Evolutionary conservation across 2,888 invertebrate genomes (phyloP), one percentile per base, ranked within the genome.

Genomic region (Villa cingulata): DNA sequence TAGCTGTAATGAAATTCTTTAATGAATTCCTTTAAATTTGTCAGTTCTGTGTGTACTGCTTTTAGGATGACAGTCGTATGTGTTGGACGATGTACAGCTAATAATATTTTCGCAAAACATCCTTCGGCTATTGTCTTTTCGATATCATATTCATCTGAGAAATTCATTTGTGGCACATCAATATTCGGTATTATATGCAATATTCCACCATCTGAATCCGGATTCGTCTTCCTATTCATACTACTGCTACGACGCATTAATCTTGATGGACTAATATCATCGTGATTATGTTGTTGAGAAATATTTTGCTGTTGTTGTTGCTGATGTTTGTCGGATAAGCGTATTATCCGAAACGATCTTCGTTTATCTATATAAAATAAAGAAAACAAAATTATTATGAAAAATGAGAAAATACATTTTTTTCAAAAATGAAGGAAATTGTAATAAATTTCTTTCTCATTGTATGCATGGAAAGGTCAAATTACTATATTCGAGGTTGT

Each of bases 1-100:
- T 83, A 83, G 54, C 82, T 83, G 64, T 82, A 84, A 60, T 84
- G 82, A 60, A 82, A 83, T 62, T 86, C 86, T 40, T 82, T 74
- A 57, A 78, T 75, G 63, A 86, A 86, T 59, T 85, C 78, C 55
- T 72, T 74, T 29, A 74, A 63, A 3, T 72, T 70, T 4, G 77
- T 76, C 37, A 75, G 59, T 52, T 77, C 77, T 4, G 75, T 74
- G 56, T 77, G 77, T 2, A 79, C 73, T 1, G 78, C 78, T 59
- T 86, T 86, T 12, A 86, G 68, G 0, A 83, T 83, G 40, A 85
- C 79, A 32, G 74, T 72, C 3, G 77, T 75, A 54, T 79, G 77
- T 34, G 78, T 75, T 37, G 70, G 68, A 14, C 71, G 65, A 58
- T 77, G 76, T 2, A 64, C 72, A 9, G 80, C 80, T 41, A 84